Evolutionary conservation across 1,140 invertebrate genomes (phyloP), one percentile per base, ranked within the genome.

Genomic region (Lethrus apterus): DNA sequence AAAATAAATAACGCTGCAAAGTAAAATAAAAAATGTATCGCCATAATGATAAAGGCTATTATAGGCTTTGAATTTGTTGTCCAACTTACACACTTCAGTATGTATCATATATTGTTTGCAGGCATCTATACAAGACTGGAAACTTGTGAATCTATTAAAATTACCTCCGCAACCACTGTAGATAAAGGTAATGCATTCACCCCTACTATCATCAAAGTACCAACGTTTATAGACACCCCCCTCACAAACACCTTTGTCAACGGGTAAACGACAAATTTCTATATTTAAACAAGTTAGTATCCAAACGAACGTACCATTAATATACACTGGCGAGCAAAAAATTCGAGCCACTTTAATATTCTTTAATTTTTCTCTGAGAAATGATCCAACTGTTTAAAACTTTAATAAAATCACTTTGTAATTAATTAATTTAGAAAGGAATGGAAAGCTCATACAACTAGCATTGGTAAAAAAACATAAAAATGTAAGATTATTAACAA

Each of bases 131-230:
- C 86, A 89, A 59, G 73, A 70, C 60, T 85, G 78, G 65, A 79
- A 83, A 29, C 66, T 79, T 59, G 76, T 76, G 72, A 89, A 89
- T 65, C 83, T 78, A 69, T 89, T 89, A 48, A 73, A 73, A 66
- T 88, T 89, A n/a, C 83, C 83, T 63, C 77, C 74, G 65, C 82
- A 84, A 64, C 88, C 88, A 44, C 81, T 82, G 65, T 87, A 92
- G 56, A 80, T 75, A 62, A 91, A 91, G 21, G 78, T 71, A 44
- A 83, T 69, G 63, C 88, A 91, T 52, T 78, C 81, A 58, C 78
- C 76, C 49, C 73, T 71, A 34, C 75, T 71, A 44, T 76, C 71
- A 62, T 93, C 83, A 66, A 85, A 94, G 72, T 85, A 89, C 79
- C 82, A 95, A 34, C 84, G 75, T 54, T 79, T 80, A 48, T 71